Percentiles rank a stretch among this genome's conserved stretches.
phyloP scores from a whole-genome alignment of 2,888 invertebrate species.

The Ochropacha duplaris region DNA sequence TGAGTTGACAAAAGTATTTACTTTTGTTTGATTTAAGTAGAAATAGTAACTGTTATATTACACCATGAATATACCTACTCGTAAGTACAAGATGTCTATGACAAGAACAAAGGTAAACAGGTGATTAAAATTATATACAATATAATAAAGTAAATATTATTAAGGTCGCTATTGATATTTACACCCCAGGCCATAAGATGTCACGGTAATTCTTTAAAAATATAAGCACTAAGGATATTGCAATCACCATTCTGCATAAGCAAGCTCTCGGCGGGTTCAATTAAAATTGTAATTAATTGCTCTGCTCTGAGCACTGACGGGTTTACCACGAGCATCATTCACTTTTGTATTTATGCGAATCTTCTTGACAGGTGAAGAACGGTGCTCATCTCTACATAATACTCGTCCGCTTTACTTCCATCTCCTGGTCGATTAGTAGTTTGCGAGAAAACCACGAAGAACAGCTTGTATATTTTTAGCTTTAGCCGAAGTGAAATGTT shows the following conservation, averaged over 20 bases:
- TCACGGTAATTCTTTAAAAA: conserved; percentile 8
- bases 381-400: conserved; percentile 57
- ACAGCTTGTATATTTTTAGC: too few species aligned
- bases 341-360: conserved; percentile 78
- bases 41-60: too few species aligned
- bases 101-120: not conserved
- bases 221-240: conserved; percentile 29
- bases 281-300: conserved; percentile 80
- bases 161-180: not conserved
- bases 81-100: not conserved
- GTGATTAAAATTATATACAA: not conserved
- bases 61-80: not conserved
- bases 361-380: conserved; percentile 68
- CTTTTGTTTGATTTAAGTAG: too few species aligned
- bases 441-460: too few species aligned
- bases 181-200: not conserved
- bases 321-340: conserved; percentile 69
- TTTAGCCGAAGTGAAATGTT: too few species aligned
- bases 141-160: not conserved
- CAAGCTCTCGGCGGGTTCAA: conserved; percentile 59
- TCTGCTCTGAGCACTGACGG: conserved; percentile 66
- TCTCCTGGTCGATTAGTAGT: conserved; percentile 9
- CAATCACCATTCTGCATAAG: conserved; percentile 57
- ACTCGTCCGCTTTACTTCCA: conserved; percentile 40
- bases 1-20: too few species aligned